Evolutionary conservation across 2,888 invertebrate species (phyloP), one percentile per base, ranked within the genome.

Genomic region (Priocnemis perturbator): DNA sequence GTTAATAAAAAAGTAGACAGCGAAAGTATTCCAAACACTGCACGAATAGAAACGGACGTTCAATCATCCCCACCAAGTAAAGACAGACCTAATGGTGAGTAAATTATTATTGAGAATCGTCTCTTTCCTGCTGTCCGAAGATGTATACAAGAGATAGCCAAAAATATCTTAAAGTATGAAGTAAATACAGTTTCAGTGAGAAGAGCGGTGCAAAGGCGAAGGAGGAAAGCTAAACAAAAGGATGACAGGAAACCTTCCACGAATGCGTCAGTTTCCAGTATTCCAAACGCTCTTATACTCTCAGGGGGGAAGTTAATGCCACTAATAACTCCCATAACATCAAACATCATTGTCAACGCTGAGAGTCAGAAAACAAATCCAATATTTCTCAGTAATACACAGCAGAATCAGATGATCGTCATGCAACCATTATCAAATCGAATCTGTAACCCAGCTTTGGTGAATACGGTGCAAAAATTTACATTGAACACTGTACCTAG

Each of bases 391-490:
- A 83, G 87, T 30, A 88, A 83, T 57, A 78, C 82, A 2, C 89
- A 86, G 21, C 81, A 86, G 47, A 88, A 82, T 82, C 88, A 87
- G 63, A 88, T 89, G 88, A 88, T 89, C 60, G 87, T 89, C 0
- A 88, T 89, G 73, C 88, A 88, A 56, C 85, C 88, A 0, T 71
- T 89, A n/a, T 63, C 84, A 64, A 83, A 77, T 83, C 71, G 82
- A n/a, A 78, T 88, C 15, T 82, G 83, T 53, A 86, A 84, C 76
- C 86, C 85, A 64, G 83, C 86, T 50, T 71, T 87, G 4, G 78
- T 87, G 45, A 87, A 83, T 61, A 78, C 84, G 2, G 82, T 89
- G 52, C 88, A 87, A 60, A 86, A 85, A 66, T 84, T 88, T 3
- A 81, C 85, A 47, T 60, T 88, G 23, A 87, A 86, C 60, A 81